Conservation (phyloP, 2,888 invertebrate species). For the Oscheius sp. region DNA sequence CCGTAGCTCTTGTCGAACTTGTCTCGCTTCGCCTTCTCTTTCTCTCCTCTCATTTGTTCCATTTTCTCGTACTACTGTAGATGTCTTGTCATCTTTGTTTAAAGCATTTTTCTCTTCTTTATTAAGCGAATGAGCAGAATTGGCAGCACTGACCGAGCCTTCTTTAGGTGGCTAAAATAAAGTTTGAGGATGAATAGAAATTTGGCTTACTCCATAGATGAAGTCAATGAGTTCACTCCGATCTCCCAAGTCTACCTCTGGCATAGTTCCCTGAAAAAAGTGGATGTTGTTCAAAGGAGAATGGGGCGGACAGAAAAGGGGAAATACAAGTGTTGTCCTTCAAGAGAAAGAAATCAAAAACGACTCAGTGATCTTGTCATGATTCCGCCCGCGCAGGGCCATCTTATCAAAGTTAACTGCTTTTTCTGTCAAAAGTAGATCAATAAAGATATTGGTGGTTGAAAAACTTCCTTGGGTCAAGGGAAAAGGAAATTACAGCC, state of each 20-base stretch:
- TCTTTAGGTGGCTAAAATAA: conserved; percentile 18
- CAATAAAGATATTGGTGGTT: background rate
- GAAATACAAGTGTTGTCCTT: conserved; percentile 12
- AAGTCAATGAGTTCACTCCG: conserved; percentile 55
- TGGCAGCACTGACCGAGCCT: conserved; percentile 16
- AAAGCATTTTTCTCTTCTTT: conserved; percentile 9
- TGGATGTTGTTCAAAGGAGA: background rate
- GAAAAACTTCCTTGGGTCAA: too few relatives aligned
- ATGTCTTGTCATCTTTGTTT: background rate
- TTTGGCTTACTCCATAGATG: conserved; percentile 51
- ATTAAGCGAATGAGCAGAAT: conserved; percentile 9
- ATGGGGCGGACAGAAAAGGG: background rate
- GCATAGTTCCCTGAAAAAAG: conserved; percentile 43
- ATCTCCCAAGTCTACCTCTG: conserved; percentile 63
- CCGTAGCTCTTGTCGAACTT: too few relatives aligned
- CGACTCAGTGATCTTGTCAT: conserved; percentile 35
- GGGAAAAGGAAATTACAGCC: background rate
- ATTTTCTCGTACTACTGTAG: conserved; percentile 4
- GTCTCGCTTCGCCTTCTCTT: too few relatives aligned
- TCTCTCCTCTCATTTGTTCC: conserved; percentile 17
- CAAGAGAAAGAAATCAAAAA: conserved; percentile 38
- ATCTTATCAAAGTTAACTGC: conserved; percentile 25
- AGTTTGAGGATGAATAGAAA: background rate
- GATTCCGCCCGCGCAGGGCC: conserved; percentile 18
- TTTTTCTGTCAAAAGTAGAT: conserved; percentile 22